phyloP scores from a whole-genome alignment of 64 coral and sea anemone species.

The Dendrophyllia cribrosa region DNA sequence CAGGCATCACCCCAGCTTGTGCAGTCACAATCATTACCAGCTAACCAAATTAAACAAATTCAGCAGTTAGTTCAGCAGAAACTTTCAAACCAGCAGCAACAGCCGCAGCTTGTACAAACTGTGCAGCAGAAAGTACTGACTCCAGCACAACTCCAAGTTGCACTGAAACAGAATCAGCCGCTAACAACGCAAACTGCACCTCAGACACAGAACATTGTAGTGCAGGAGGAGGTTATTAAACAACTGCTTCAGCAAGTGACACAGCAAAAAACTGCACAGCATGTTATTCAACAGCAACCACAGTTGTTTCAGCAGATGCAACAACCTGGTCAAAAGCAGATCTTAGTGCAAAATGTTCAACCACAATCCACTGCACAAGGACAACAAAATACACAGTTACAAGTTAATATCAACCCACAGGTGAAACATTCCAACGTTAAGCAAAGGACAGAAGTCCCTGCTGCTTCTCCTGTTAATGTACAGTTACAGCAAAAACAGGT shows the following conservation, averaged over 20 bases:
- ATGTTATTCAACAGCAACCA: conserved; percentile 71
- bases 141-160: conserved; percentile 65
- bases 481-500: conserved; percentile 58
- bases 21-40: conserved; percentile 36
- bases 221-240: conserved; percentile 51
- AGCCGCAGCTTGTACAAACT: conserved; percentile 29
- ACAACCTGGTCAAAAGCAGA: conserved; percentile 54
- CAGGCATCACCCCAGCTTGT: conserved; percentile 20
- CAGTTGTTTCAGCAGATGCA: conserved; percentile 75
- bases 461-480: conserved; percentile 1
- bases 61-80: conserved; percentile 78
- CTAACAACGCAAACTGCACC: conserved; percentile 33
- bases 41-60: conserved; percentile 79
- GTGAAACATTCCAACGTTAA: background rate
- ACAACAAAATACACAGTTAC: conserved; percentile 10
- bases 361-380: conserved; percentile 17
- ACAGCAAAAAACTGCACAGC: conserved; percentile 72
- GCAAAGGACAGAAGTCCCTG: background rate
- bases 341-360: conserved; percentile 46
- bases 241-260: conserved; percentile 32
- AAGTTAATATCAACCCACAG: conserved; percentile 22
- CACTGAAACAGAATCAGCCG: conserved; percentile 69
- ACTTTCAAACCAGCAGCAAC: conserved; percentile 41
- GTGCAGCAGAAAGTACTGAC: conserved; percentile 78
- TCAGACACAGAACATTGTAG: conserved; percentile 44